Percentiles rank a stretch among this genome's conserved stretches.
phyloP scores from a whole-genome alignment of 1,140 invertebrate species.

The Nasonia longicornis region DNA sequence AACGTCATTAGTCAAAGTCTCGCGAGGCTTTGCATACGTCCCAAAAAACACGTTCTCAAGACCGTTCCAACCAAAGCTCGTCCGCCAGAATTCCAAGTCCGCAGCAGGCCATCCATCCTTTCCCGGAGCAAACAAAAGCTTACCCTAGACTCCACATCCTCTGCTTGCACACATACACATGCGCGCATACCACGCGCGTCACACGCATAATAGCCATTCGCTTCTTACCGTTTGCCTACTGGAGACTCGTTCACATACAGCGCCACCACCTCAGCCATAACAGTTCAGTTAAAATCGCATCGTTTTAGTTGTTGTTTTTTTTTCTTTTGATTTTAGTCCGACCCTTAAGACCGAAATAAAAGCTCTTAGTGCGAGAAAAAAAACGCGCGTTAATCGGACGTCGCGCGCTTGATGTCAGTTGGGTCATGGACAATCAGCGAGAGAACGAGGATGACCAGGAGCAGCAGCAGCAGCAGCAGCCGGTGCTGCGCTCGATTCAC shows the following conservation, averaged over 20 bases:
- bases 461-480: constrained; percentile 13
- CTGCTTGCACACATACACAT: not conserved
- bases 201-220: not conserved
- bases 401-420: not conserved
- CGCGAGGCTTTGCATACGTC: not conserved
- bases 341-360: not conserved
- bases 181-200: not conserved
- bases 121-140: not conserved
- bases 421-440: constrained; percentile 31
- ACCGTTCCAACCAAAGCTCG: not conserved
- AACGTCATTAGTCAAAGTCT: not conserved
- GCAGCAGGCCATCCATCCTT: not conserved
- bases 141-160: not conserved
- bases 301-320: constrained; percentile 27
- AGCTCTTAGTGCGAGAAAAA: constrained; percentile 14
- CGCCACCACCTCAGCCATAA: not conserved
- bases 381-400: not conserved
- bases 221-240: not conserved
- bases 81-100: not conserved
- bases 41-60: not conserved
- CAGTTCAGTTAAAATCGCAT: not conserved
- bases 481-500: constrained; percentile 63
- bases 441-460: constrained; percentile 18
- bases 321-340: constrained; percentile 45
- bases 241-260: not conserved